Conservation (phyloP, 2,888 invertebrate species). For the Tholera decimalis region DNA sequence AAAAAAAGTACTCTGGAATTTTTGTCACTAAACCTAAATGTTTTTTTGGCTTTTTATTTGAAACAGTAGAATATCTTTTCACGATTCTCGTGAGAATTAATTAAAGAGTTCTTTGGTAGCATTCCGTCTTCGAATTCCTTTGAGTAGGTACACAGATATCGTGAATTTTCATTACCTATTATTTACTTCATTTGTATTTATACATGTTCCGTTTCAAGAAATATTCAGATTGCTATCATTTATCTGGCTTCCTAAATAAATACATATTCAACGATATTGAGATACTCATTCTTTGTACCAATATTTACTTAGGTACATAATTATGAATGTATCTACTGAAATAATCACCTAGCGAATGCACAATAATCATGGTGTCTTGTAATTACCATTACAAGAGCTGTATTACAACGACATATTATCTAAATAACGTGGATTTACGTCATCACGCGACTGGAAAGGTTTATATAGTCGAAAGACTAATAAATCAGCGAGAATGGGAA, state of each 20-base stretch:
- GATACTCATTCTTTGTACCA: neutral
- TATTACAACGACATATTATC: slow-evolving; percentile 12
- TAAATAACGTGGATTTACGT: slow-evolving; percentile 23
- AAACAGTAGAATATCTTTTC: neutral
- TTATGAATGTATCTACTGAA: slow-evolving; percentile 5
- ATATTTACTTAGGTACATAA: slow-evolving; percentile 1
- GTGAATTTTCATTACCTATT: neutral
- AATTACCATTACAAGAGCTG: slow-evolving; percentile 10
- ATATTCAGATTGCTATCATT: neutral
- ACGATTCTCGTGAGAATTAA: neutral
- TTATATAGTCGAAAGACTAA: slow-evolving; percentile 2
- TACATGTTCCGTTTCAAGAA: neutral
- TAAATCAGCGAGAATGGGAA: neutral
- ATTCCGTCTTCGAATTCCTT: neutral
- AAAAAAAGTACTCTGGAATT: no score
- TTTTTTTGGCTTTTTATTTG: neutral
- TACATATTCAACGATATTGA: neutral
- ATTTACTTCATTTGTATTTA: neutral
- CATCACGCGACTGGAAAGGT: slow-evolving; percentile 17
- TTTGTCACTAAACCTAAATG: neutral
- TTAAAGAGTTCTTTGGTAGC: neutral
- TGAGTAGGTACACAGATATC: neutral
- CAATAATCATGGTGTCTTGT: neutral
- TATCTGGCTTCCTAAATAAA: neutral
- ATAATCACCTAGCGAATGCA: slow-evolving; percentile 9